A percentile compares a stretch with the other conserved stretches of the same genome.
phyloP scores from a whole-genome alignment of 2,113 vertebrate genomes.

The Cygnus atratus region DNA sequence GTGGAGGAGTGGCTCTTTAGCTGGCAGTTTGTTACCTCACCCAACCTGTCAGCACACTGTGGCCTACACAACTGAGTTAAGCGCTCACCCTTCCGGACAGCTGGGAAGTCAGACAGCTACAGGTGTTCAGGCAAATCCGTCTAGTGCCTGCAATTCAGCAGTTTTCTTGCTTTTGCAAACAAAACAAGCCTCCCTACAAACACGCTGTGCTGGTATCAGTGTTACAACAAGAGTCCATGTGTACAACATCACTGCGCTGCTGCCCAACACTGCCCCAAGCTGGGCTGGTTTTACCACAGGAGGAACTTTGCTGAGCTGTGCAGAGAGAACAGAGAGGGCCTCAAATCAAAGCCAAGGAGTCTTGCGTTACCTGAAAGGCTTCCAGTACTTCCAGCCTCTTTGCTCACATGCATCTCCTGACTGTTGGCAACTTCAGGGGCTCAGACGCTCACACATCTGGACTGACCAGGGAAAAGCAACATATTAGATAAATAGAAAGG shows the following conservation, averaged over 20 bases:
- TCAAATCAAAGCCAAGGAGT: not conserved
- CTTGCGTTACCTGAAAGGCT: not conserved
- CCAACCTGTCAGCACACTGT: not conserved
- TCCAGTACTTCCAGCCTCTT: not conserved
- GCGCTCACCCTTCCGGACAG: rapidly evolving
- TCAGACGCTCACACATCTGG: not conserved
- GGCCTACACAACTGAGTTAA: not conserved
- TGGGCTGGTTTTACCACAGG: not conserved
- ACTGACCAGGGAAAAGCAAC: not conserved
- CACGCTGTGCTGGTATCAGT: rapidly evolving
- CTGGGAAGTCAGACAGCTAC: not conserved
- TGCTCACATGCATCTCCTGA: not conserved
- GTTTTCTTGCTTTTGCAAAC: not conserved
- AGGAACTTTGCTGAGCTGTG: not conserved
- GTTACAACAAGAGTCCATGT: not conserved
- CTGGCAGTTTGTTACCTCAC: not conserved
- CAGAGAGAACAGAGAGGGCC: not conserved
- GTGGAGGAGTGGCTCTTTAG: not conserved
- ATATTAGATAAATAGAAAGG: rapidly evolving
- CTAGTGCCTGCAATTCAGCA: not conserved
- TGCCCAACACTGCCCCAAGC: not conserved
- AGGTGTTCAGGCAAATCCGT: not conserved
- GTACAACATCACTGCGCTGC: rapidly evolving
- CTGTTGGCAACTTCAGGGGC: not conserved
- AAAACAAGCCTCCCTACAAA: not conserved